Evolutionary conservation across 2,113 vertebrate genomes (phyloP).

Genomic region (Corythornis cristatus): DNA sequence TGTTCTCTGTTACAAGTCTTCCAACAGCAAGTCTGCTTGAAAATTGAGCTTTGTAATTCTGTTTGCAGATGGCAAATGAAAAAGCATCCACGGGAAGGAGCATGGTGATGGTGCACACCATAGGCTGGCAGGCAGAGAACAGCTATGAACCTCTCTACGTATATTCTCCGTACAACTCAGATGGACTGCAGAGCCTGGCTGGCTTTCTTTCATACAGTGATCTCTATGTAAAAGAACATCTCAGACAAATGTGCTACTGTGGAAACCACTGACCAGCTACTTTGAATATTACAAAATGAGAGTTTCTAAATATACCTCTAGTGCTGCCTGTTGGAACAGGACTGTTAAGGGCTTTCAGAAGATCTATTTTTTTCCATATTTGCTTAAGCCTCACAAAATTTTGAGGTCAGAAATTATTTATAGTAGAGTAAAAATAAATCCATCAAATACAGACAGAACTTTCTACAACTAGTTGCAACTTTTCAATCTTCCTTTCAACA

Average conservation of each 20-base stretch:
- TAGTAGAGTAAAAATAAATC: constrained; percentile 11
- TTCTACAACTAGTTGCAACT: background rate
- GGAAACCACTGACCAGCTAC: background rate
- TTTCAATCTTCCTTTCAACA: background rate
- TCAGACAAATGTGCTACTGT: background rate
- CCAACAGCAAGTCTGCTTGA: background rate
- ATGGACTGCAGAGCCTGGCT: background rate
- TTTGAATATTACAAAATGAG: background rate
- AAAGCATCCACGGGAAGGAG: background rate
- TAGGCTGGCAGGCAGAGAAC: background rate
- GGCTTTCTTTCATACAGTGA: background rate
- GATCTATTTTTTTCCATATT: background rate
- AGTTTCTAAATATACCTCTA: background rate
- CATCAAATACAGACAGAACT: background rate
- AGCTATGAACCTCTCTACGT: background rate
- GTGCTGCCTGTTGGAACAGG: background rate
- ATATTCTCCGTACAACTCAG: background rate
- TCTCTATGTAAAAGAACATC: background rate
- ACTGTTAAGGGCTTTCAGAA: background rate
- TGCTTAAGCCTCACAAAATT: background rate
- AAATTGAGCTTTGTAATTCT: background rate
- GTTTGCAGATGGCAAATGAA: background rate
- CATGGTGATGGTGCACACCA: background rate
- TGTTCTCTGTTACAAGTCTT: background rate
- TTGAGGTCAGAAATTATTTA: constrained; percentile 3